Evolutionary conservation across 2,888 invertebrate genomes (phyloP).

Genomic region (Hirudinaria manillensis): DNA sequence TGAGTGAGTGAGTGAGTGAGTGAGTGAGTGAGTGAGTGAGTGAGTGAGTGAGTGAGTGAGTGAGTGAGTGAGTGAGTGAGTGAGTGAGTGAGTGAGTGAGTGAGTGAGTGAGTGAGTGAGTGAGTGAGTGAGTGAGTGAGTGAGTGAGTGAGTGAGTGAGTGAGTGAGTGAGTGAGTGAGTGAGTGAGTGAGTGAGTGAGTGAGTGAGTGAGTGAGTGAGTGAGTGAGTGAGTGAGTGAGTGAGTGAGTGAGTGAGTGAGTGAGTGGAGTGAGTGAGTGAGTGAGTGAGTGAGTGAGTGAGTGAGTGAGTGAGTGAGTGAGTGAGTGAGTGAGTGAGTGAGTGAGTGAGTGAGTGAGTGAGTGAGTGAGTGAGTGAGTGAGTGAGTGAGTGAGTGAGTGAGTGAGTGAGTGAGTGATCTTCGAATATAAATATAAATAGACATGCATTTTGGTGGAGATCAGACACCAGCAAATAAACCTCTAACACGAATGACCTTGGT

Average conservation of each 20-base stretch:
- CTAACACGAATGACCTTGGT: no score
- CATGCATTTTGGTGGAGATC: no score
- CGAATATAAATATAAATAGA: no score
- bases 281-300: conserved; percentile 9
- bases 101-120: conserved; percentile 16
- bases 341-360: not conserved
- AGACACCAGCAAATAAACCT: no score
- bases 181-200: conserved; percentile 7
- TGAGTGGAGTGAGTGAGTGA: conserved; percentile 26
- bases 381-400: not conserved
- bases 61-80: not conserved
- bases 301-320: not conserved
- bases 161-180: conserved; percentile 26
- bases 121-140: conserved; percentile 30
- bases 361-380: not conserved
- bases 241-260: not conserved
- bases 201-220: conserved; percentile 19
- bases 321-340: not conserved
- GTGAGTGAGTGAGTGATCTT: not conserved
- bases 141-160: conserved; percentile 26
- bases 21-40: not conserved
- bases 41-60: not conserved
- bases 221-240: conserved; percentile 13
- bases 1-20: not conserved
- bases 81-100: not conserved